phyloP scores from a whole-genome alignment of 2,797 vertebrate species.

The Characodon lateralis region DNA sequence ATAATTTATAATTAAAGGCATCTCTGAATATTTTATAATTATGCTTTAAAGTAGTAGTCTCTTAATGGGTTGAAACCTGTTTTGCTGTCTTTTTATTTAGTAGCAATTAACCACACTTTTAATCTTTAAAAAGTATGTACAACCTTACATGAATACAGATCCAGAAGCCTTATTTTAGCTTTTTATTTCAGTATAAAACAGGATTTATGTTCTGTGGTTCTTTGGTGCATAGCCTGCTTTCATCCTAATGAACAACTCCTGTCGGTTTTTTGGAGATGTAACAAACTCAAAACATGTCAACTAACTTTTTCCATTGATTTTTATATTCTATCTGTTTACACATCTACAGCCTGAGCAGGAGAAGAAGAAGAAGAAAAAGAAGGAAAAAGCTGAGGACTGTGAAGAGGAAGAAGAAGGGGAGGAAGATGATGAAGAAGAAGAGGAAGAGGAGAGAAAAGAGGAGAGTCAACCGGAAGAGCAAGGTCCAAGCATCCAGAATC shows the following conservation, averaged over 20 bases:
- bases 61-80: rapidly evolving
- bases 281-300: background rate
- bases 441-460: conserved; percentile 67
- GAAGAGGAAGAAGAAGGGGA: conserved; percentile 18
- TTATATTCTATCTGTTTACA: background rate
- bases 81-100: background rate
- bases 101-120: conserved; percentile 2
- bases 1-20: too few species aligned
- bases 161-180: background rate
- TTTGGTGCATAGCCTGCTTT: too few species aligned
- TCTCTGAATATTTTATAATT: conserved; percentile 5
- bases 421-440: conserved; percentile 30
- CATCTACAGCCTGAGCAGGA: conserved; percentile 57
- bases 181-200: too few species aligned
- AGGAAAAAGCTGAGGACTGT: conserved; percentile 23
- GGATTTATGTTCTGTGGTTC: too few species aligned
- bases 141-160: background rate
- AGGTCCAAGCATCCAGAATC: conserved; percentile 92
- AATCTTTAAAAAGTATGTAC: background rate
- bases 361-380: conserved; percentile 67
- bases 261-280: too few species aligned
- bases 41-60: background rate
- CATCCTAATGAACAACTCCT: too few species aligned
- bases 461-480: conserved; percentile 86
- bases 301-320: background rate